Conservation (phyloP, 2,113 vertebrate species). For the Amazona vittata region DNA sequence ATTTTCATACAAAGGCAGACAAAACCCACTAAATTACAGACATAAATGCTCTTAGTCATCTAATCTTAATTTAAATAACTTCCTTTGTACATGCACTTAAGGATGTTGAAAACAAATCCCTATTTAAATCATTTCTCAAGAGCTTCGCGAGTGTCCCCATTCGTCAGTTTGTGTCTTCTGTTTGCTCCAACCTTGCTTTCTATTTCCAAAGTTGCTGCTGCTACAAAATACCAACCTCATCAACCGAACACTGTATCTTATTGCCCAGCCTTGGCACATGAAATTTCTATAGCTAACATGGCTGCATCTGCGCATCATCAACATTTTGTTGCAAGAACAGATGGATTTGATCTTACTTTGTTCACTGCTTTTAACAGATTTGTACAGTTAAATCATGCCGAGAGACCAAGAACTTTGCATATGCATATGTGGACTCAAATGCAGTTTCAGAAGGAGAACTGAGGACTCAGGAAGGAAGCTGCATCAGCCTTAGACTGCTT, state of each 20-base stretch:
- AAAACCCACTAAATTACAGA: not conserved
- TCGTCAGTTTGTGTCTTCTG: not conserved
- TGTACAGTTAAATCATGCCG: not conserved
- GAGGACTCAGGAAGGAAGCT: not conserved
- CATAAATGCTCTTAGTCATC: not conserved
- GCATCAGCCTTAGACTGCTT: not conserved
- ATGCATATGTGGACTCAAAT: rapidly evolving
- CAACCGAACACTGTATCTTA: not conserved
- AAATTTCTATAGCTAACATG: not conserved
- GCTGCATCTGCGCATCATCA: not conserved
- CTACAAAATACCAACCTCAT: not conserved
- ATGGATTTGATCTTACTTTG: not conserved
- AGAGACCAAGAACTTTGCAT: not conserved
- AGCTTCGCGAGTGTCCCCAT: not conserved
- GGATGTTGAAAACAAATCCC: not conserved
- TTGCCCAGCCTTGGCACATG: rapidly evolving
- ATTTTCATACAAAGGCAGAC: not conserved
- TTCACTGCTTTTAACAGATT: not conserved
- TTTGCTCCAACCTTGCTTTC: not conserved
- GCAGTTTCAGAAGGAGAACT: not conserved
- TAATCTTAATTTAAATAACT: not conserved
- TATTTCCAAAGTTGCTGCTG: not conserved
- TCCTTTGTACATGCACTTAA: not conserved
- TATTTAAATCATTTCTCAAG: not conserved
- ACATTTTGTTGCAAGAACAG: not conserved